Conservation (phyloP, 2,113 vertebrate genomes). For the Xiphorhynchus elegans region DNA sequence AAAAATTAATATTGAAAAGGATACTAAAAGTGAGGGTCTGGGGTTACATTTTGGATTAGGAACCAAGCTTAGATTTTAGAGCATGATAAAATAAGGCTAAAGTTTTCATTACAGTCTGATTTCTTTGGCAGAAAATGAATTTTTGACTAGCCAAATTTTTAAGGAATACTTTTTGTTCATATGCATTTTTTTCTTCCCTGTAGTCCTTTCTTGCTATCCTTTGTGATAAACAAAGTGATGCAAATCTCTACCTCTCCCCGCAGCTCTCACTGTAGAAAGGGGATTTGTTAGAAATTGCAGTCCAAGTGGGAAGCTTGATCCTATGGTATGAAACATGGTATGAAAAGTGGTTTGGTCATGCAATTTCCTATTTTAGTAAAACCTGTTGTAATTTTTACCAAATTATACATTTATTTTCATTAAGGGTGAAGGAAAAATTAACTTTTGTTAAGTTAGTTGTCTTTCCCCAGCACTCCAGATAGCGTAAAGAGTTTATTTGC, state of each 20-base stretch:
- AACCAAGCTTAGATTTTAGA: not conserved
- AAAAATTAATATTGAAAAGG: not conserved
- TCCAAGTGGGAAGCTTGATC: not conserved
- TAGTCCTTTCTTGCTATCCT: not conserved
- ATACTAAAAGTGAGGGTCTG: not conserved
- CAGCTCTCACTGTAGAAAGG: not conserved
- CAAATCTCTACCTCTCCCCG: not conserved
- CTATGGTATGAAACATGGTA: not conserved
- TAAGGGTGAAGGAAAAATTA: not conserved
- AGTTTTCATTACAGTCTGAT: not conserved
- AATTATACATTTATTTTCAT: not conserved
- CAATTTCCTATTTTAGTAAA: not conserved
- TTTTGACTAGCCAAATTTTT: not conserved
- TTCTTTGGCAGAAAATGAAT: not conserved
- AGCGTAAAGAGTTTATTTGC: not conserved
- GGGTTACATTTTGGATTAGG: not conserved
- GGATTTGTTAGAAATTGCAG: not conserved
- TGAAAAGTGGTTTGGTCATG: not conserved
- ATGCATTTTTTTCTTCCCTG: not conserved
- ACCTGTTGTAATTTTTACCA: rapidly evolving
- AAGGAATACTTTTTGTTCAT: not conserved
- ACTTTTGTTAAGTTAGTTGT: not conserved
- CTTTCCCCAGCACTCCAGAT: not conserved
- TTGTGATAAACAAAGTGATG: not conserved
- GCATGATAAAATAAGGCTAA: not conserved